A percentile compares a stretch with the other conserved stretches of the same genome.
Evolutionary conservation across 2,888 invertebrate species (phyloP).

Genomic region (Drosophila colorata): DNA sequence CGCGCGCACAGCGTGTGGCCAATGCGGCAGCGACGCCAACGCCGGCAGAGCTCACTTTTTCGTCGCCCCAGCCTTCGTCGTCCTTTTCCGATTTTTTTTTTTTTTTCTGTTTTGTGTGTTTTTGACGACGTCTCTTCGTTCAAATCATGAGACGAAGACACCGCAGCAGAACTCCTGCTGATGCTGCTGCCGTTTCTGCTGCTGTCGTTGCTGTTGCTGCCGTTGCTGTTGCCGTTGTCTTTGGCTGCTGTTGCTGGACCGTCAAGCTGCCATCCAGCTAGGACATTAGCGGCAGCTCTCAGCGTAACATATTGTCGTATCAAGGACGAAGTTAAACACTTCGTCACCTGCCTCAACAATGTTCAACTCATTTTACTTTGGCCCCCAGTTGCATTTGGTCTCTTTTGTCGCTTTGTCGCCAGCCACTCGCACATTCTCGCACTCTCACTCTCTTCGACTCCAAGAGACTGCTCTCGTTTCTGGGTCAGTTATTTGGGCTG

Average conservation of each 20-base stretch:
- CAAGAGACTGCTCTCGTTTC: slow-evolving; percentile 21
- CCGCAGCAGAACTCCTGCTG: slow-evolving; percentile 15
- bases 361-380: slow-evolving; percentile 26
- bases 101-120: slow-evolving; percentile 1
- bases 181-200: slow-evolving; percentile 20
- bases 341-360: slow-evolving; percentile 60
- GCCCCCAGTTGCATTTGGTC: slow-evolving; percentile 14
- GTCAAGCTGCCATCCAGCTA: slow-evolving; percentile 29
- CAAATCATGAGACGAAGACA: slow-evolving; percentile 59
- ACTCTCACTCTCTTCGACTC: slow-evolving; percentile 33
- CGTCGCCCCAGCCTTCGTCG: slow-evolving; percentile 24
- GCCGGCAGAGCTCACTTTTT: slow-evolving; percentile 25
- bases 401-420: slow-evolving; percentile 77
- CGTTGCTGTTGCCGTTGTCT: slow-evolving; percentile 27
- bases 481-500: slow-evolving; percentile 46
- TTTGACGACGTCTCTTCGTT: slow-evolving; percentile 52
- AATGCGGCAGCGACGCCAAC: slow-evolving; percentile 12
- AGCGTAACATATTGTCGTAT: slow-evolving; percentile 78
- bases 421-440: not conserved
- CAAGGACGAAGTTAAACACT: slow-evolving; percentile 80
- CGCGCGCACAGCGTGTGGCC: slow-evolving; percentile 46
- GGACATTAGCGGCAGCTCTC: slow-evolving; percentile 38
- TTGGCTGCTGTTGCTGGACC: slow-evolving; percentile 33
- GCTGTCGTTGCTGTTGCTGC: slow-evolving; percentile 29
- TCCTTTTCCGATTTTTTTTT: not conserved